phyloP scores from a whole-genome alignment of 2,888 invertebrate genomes.

The Selenia dentaria region DNA sequence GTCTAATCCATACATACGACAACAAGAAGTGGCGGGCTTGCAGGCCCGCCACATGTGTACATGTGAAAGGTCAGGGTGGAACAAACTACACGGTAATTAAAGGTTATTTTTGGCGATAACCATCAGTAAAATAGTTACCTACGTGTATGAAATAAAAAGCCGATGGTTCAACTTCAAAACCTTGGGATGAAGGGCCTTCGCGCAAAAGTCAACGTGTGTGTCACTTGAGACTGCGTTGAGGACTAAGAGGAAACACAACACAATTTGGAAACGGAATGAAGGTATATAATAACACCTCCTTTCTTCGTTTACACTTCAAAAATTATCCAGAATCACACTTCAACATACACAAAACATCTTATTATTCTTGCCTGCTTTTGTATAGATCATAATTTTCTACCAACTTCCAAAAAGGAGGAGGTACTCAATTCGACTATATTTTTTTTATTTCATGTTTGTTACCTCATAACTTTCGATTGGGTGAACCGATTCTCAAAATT shows the following conservation, averaged over 20 bases:
- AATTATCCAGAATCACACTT: background rate
- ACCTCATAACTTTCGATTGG: no score
- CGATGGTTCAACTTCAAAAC: slow-evolving; percentile 66
- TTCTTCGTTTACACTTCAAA: background rate
- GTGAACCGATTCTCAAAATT: no score
- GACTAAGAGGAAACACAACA: slow-evolving; percentile 31
- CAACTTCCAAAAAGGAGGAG: no score
- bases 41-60: no score
- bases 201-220: slow-evolving; percentile 62
- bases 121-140: slow-evolving; percentile 81
- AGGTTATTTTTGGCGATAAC: slow-evolving; percentile 84
- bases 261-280: background rate
- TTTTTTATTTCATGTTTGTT: no score
- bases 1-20: slow-evolving; percentile 57
- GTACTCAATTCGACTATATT: no score
- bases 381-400: no score
- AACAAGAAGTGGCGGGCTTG: slow-evolving; percentile 53
- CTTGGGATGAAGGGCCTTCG: slow-evolving; percentile 67
- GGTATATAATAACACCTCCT: background rate
- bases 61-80: slow-evolving; percentile 80
- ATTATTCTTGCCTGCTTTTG: no score
- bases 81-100: slow-evolving; percentile 82
- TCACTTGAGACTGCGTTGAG: slow-evolving; percentile 43
- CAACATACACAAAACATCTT: no score
- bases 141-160: slow-evolving; percentile 75